These are phyloP conservation scores for Gymnobelideus leadbeateri DNA, from an alignment of 2,113 vertebrate species.

Conservation along the genomic window DNA sequence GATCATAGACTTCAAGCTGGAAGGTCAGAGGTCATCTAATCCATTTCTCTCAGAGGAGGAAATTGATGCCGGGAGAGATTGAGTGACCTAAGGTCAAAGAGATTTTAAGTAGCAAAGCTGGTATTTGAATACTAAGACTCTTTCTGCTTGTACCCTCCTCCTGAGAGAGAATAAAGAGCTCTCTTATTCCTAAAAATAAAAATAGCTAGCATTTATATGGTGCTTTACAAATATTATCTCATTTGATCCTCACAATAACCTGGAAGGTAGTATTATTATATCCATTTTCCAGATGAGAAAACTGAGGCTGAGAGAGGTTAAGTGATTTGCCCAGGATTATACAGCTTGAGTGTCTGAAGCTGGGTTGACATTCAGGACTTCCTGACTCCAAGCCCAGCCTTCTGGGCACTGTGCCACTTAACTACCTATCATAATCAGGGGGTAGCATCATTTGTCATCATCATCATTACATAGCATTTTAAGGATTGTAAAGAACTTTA, in stretches of 20 bases:
- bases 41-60: background rate
- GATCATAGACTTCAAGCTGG: background rate
- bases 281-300: background rate
- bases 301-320: background rate
- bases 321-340: too few relatives aligned
- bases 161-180: background rate
- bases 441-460: background rate
- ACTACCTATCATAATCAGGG: too few relatives aligned
- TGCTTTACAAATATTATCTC: background rate
- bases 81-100: background rate
- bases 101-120: background rate
- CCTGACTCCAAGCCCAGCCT: too few relatives aligned
- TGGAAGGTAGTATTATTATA: background rate
- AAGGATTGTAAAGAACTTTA: background rate
- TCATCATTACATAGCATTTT: background rate
- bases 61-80: background rate
- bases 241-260: background rate
- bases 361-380: too few relatives aligned
- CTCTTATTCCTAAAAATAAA: background rate
- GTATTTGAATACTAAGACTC: background rate
- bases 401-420: too few relatives aligned
- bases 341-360: too few relatives aligned
- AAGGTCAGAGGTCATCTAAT: background rate
- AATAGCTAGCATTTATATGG: background rate
- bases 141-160: background rate